These are phyloP conservation scores for Oreochromis niloticus DNA, from an alignment of 2,113 vertebrate genomes.

Conservation along the genomic window DNA sequence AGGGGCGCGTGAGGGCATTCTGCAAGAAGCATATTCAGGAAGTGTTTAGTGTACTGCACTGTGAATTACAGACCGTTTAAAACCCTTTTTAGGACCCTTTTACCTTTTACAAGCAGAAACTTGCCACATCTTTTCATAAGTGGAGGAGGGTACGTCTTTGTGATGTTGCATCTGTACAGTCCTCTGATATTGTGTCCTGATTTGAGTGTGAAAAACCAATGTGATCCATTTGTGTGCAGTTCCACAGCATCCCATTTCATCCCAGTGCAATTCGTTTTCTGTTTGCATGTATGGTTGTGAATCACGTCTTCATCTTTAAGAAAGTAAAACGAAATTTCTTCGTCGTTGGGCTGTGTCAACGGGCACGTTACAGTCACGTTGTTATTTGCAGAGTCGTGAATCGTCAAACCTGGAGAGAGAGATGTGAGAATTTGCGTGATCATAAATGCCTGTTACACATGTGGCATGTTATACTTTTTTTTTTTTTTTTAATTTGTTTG, in stretches of 20 bases:
- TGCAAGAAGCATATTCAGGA: not conserved
- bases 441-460: not conserved
- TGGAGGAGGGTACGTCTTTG: conserved; percentile 28
- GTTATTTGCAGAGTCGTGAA: not conserved
- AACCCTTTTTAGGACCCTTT: not conserved
- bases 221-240: not conserved
- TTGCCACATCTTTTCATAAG: rapidly evolving
- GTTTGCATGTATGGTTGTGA: rapidly evolving
- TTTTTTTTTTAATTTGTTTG: rapidly evolving
- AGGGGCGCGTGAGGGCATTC: not conserved
- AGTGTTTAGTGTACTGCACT: not conserved
- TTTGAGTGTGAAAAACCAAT: not conserved
- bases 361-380: conserved; percentile 10
- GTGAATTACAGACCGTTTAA: not conserved
- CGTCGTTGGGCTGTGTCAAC: rapidly evolving
- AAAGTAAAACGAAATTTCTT: rapidly evolving
- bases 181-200: not conserved
- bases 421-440: not conserved
- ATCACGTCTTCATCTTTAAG: rapidly evolving
- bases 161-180: conserved; percentile 26
- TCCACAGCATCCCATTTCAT: rapidly evolving
- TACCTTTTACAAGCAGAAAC: conserved; percentile 38
- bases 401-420: not conserved
- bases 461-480: not conserved
- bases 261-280: not conserved